Base-by-base conservation (phyloP, 2,888 invertebrate species). In the Clostera curtula region DNA sequence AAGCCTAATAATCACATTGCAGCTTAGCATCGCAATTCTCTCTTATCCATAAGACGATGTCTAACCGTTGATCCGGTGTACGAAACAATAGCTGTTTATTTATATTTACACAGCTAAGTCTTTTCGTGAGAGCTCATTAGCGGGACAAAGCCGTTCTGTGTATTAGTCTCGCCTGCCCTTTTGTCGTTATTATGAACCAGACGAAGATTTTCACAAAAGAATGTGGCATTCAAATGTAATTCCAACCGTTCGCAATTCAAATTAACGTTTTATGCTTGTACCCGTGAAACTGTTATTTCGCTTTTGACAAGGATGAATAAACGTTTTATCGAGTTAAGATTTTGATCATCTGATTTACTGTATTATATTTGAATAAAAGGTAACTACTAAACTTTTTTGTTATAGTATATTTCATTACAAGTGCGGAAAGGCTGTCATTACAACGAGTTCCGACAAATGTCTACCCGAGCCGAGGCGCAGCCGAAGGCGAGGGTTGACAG, bases 111-210 rank as follows among this genome's bases (percentile, higher is more conserved):
- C 50, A 35, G 46, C 44, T 48, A 51, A 61, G 54, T 53, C 53
- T 42, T 50, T 40, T 54, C 52, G 59, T 56, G 48, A 52, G 56
- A 67, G 57, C 59, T 68, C 66, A 60, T 68, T 68, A 66, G 46
- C 50, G 37, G 47, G 56, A 62, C 62, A 69, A 65, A 66, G 57
- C 60, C 55, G 45, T 55, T 57, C 52, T 56, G 59, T 63, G 68
- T 68, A 68, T 67, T 67, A 63, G 53, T 56, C 56, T 49, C 60
- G 66, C 64, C 69, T 66, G 57, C 44, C 43, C 48, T 61, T 43
- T 63, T 62, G 59, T 64, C 61, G 48, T 61, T 63, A 57, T 60
- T 58, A 56, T 52, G 47, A 49, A 48, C 34, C 37, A 42, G 39
- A 48, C 46, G 47, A 53, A 56, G 52, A 56, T 56, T 59, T 52